Evolutionary conservation across 1,140 invertebrate species (phyloP).

Genomic region (Mizuhopecten yessoensis): DNA sequence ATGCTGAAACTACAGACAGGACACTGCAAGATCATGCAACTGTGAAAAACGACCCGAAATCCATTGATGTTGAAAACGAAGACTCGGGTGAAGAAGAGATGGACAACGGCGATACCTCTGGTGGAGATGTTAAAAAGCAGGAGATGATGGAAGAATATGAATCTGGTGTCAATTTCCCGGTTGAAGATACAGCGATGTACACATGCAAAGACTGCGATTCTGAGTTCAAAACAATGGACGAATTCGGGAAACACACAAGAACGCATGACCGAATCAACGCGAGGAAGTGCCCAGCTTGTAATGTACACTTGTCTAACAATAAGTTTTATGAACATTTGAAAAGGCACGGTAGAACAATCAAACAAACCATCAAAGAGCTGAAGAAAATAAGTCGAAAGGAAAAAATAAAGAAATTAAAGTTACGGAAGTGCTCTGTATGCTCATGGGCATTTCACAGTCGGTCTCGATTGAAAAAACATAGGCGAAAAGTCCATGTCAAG

Average conservation of each 20-base stretch:
- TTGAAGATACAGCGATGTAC: background rate
- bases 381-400: background rate
- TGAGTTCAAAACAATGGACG: background rate
- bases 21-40: background rate
- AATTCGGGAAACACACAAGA: background rate
- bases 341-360: background rate
- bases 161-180: background rate
- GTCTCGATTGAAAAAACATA: background rate
- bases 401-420: background rate
- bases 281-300: background rate
- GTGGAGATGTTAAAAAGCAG: background rate
- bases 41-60: background rate
- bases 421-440: background rate
- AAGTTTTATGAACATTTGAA: background rate
- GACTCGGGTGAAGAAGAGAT: background rate
- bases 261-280: constrained; percentile 14
- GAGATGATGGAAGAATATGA: background rate
- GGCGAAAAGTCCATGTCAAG: background rate
- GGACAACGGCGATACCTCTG: background rate
- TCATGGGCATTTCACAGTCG: background rate
- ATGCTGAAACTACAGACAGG: background rate
- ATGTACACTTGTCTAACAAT: background rate
- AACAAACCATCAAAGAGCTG: background rate
- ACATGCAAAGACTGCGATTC: background rate
- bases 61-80: background rate